Percentiles rank a stretch among this genome's conserved stretches.
Evolutionary conservation across 2,113 vertebrate genomes (phyloP).

Genomic region (Scortum barcoo): DNA sequence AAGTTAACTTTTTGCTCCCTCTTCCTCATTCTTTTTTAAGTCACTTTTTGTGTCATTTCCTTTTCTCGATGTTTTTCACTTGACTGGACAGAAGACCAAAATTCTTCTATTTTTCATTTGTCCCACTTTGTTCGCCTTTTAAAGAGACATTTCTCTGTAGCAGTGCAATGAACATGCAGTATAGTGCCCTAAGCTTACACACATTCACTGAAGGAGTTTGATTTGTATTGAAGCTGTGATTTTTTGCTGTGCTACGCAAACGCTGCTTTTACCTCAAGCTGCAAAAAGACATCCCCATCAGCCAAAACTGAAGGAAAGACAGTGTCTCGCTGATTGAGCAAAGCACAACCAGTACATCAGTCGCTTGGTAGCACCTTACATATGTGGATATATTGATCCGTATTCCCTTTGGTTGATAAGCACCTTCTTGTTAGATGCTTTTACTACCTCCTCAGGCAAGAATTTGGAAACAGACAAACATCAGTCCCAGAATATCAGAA

Average conservation of each 20-base stretch:
- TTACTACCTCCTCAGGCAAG: constrained; percentile 74
- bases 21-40: constrained; percentile 51
- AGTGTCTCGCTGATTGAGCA: constrained; percentile 35
- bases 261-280: constrained; percentile 74
- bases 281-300: constrained; percentile 60
- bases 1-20: constrained; percentile 32
- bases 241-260: constrained; percentile 44
- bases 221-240: constrained; percentile 73
- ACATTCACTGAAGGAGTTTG: constrained; percentile 47
- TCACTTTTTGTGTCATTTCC: constrained; percentile 47
- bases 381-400: background rate
- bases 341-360: constrained; percentile 78
- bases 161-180: constrained; percentile 61
- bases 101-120: constrained; percentile 34
- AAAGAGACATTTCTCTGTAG: constrained; percentile 67
- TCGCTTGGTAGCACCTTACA: constrained; percentile 49
- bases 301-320: constrained; percentile 54
- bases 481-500: constrained; percentile 29
- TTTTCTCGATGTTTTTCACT: constrained; percentile 59
- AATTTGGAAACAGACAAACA: constrained; percentile 34
- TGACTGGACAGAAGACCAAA: constrained; percentile 83
- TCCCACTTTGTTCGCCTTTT: constrained; percentile 57
- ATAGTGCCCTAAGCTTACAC: constrained; percentile 69
- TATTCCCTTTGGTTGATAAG: constrained; percentile 25
- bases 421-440: constrained; percentile 49